A percentile compares a stretch with the other conserved stretches of the same genome.
These are phyloP conservation scores for Branchipolynoe longqiensis DNA, from an alignment of 2,888 invertebrate genomes.

Conservation along the genomic window DNA sequence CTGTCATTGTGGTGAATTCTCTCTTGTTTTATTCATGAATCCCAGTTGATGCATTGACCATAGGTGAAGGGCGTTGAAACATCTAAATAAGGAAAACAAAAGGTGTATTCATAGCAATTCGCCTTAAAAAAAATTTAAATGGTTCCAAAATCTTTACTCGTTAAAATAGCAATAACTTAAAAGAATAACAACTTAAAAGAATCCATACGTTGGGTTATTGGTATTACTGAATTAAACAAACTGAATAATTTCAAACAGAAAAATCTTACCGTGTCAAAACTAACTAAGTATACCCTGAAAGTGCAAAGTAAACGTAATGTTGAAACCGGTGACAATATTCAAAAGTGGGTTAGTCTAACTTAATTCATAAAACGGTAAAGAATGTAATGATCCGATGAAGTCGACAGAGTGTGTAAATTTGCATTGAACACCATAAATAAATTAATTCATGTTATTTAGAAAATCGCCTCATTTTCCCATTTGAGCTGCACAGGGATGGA, in stretches of 20 bases:
- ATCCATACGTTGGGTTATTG: too few species aligned
- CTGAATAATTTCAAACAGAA: slow-evolving; percentile 29
- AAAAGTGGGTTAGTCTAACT: slow-evolving; percentile 1
- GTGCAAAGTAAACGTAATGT: slow-evolving; percentile 6
- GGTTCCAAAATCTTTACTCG: too few species aligned
- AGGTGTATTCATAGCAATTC: too few species aligned
- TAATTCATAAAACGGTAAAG: neutral
- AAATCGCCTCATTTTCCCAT: neutral
- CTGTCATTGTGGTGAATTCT: too few species aligned
- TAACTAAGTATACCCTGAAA: slow-evolving; percentile 38
- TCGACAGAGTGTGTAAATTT: neutral
- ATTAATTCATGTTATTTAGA: slow-evolving; percentile 20
- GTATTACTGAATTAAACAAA: neutral
- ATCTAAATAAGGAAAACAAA: too few species aligned
- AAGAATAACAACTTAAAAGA: too few species aligned
- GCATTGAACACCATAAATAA: slow-evolving; percentile 19
- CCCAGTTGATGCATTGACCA: too few species aligned
- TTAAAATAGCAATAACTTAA: too few species aligned
- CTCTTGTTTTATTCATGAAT: too few species aligned
- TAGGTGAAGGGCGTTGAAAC: too few species aligned
- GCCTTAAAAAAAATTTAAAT: too few species aligned
- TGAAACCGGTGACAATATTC: neutral
- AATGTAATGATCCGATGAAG: neutral
- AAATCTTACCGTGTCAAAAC: slow-evolving; percentile 42
- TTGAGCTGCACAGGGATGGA: neutral